These are phyloP conservation scores for Drosophila pegasa DNA, from an alignment of 2,888 invertebrate species.

Conservation along the genomic window DNA sequence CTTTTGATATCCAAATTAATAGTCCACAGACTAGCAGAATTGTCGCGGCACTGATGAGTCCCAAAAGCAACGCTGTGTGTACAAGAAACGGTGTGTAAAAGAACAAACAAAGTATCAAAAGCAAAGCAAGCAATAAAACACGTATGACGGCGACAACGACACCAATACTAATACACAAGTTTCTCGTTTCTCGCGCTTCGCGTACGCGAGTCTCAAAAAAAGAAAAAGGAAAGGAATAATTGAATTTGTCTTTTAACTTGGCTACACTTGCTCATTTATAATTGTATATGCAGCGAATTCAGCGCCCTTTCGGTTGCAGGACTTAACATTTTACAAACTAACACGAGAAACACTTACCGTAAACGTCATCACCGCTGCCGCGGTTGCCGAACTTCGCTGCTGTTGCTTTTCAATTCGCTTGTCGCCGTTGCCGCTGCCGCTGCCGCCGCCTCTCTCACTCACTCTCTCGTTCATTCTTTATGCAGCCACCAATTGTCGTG, in stretches of 20 bases:
- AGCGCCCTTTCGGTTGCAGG: conserved; percentile 29
- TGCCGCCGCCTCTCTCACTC: conserved; percentile 40
- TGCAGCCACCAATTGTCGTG: conserved; percentile 76
- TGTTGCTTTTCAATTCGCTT: conserved; percentile 78
- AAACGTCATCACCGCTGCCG: conserved; percentile 61
- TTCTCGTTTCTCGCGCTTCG: conserved; percentile 59
- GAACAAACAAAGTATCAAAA: conserved; percentile 76
- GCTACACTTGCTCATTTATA: conserved; percentile 23
- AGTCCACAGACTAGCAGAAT: conserved; percentile 22
- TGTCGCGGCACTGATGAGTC: conserved; percentile 42
- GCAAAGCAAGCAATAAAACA: conserved; percentile 68
- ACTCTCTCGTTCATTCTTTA: conserved; percentile 71
- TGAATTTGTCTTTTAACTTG: conserved; percentile 14
- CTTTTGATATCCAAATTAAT: conserved; percentile 16
- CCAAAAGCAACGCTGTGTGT: conserved; percentile 70
- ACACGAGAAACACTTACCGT: conserved; percentile 37
- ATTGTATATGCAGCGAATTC: conserved; percentile 19
- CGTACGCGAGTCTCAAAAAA: conserved; percentile 43
- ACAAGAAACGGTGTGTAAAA: conserved; percentile 73
- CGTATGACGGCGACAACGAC: conserved; percentile 48
- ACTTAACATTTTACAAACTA: conserved; percentile 17
- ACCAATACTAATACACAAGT: conserved; percentile 52
- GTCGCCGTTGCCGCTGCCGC: conserved; percentile 30
- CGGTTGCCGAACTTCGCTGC: conserved; percentile 60
- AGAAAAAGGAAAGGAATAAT: conserved; percentile 8